Evolutionary conservation across 2,113 vertebrate genomes (phyloP), one percentile per base, ranked within the genome.

Genomic region (Nesogale talazaci): DNA sequence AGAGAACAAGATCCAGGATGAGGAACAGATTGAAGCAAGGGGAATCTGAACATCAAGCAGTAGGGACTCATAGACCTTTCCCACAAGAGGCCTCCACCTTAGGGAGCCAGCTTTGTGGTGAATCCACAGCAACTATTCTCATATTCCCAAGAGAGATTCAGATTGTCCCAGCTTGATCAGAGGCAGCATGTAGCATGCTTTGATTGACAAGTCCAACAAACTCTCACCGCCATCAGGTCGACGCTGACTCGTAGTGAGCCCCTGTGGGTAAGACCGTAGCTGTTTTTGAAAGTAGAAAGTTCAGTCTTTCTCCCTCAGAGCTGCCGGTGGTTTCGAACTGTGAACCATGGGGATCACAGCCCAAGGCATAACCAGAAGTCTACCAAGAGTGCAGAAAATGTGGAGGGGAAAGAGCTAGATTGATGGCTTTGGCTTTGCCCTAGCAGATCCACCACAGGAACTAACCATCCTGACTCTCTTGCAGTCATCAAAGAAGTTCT

Each of bases 401-500:
- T 52, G 4, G 20, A 16, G 27, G 61, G 40, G 20, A 19, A 34
- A 52, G 34, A 2, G 25, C 57, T 27, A 27, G 31, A 17, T 2
- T 11, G 3, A 46, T 69, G 27, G 65, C 27, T 52, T 83, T 72
- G n/a, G 70, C 84, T 65, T 67, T 86, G 79, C 23, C 38, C 52
- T 56, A 0, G 19, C 19, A 3, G 17, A 3, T 74, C 61, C 27
- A 83, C 25, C 9, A 36, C 34, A 0, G 0, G 1, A n/a, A 22
- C 11, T 6, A 56, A 20, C 74, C 94, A 40, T 95, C 76, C 83
- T 96, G 46, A 93, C 97, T 97, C 93, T 97, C 31, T 98, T 98
- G 82, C 97, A 99, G 99, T 95, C 95, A 0, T 98, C 99, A 34
- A 97, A 94, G 96, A 99, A 92, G 96, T 99, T 99, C 96, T 99